Conservation (phyloP, 37 sponge, comb jelly and placozoan genomes). For the Bolinopsis microptera region DNA sequence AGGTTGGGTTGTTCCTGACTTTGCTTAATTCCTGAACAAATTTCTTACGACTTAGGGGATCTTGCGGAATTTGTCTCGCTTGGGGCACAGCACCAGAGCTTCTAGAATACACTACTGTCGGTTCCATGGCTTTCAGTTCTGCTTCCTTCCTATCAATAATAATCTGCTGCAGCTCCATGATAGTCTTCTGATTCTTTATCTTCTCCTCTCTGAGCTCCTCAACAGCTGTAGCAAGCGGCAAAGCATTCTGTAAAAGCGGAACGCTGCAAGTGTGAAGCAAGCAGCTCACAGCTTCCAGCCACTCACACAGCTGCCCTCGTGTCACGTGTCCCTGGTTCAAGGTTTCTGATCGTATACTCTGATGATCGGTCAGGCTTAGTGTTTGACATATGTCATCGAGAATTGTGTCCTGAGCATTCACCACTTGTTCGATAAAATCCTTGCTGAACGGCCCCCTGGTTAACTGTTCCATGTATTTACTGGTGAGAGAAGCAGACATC, state of each 20-base stretch:
- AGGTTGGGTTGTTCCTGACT: no score
- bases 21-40: no score
- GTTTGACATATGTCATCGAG: not conserved
- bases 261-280: not conserved
- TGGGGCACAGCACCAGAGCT: not conserved
- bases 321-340: not conserved
- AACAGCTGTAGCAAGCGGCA: not conserved
- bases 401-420: not conserved
- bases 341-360: not conserved
- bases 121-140: not conserved
- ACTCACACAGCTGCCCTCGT: not conserved
- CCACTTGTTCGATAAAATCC: not conserved
- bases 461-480: not conserved
- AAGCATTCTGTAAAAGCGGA: not conserved
- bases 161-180: not conserved
- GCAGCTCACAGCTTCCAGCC: not conserved
- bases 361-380: not conserved
- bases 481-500: not conserved
- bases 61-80: no score
- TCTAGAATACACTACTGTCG: no score
- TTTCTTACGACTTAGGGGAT: no score
- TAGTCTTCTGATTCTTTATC: not conserved
- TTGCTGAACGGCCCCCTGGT: not conserved
- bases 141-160: not conserved
- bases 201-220: not conserved